These are phyloP conservation scores for Drosophila vallismaia DNA, from an alignment of 2,888 invertebrate species.

Conservation along the genomic window DNA sequence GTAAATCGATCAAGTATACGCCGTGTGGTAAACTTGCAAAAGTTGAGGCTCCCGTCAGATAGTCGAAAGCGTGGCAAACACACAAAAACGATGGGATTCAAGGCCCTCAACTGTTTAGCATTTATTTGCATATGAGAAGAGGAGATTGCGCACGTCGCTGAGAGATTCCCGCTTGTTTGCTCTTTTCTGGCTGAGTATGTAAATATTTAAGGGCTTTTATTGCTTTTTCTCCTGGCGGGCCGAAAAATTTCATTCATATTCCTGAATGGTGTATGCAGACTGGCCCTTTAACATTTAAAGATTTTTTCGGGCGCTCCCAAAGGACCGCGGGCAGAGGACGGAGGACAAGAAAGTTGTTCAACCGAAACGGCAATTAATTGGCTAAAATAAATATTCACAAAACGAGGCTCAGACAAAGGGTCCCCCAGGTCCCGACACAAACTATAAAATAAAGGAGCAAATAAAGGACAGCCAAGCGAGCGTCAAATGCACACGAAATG, in stretches of 20 bases:
- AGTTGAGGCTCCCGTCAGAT: conserved; percentile 16
- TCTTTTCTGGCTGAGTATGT: conserved; percentile 66
- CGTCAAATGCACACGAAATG: conserved; percentile 50
- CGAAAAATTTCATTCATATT: conserved; percentile 43
- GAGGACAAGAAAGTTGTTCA: conserved; percentile 17
- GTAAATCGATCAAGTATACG: conserved; percentile 72
- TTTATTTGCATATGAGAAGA: conserved; percentile 68
- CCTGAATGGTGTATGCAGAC: conserved; percentile 27
- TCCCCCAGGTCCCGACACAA: conserved; percentile 9
- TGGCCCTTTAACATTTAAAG: conserved; percentile 23
- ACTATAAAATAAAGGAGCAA: conserved; percentile 24
- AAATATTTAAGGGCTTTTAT: conserved; percentile 72
- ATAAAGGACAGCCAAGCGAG: conserved; percentile 31
- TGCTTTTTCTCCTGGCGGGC: conserved; percentile 52
- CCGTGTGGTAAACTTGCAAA: conserved; percentile 36
- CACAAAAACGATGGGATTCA: conserved; percentile 38
- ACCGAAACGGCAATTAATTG: conserved; percentile 40
- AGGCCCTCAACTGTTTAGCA: conserved; percentile 61
- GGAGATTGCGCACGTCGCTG: conserved; percentile 33
- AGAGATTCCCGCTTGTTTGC: conserved; percentile 59
- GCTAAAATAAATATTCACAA: conserved; percentile 33
- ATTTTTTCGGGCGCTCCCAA: conserved; percentile 5
- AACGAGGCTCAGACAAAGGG: conserved; percentile 21
- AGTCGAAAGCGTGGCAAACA: conserved; percentile 43
- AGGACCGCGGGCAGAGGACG: not conserved